These are phyloP conservation scores for Gallirallus australis DNA, from an alignment of 2,797 vertebrate genomes.

Conservation along the genomic window DNA sequence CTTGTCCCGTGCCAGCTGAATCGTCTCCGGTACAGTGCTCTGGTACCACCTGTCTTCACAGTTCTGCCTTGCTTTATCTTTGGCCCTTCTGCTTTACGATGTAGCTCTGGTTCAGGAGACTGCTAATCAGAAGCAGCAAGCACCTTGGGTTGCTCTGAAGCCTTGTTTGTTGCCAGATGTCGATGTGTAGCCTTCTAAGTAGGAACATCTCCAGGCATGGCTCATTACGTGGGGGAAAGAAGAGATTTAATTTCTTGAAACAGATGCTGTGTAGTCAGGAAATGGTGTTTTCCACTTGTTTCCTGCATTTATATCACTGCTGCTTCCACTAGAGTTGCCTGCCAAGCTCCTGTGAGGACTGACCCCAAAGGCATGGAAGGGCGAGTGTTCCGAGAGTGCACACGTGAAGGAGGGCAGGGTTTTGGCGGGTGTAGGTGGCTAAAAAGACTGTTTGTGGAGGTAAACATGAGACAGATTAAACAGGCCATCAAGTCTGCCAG, in stretches of 20 bases:
- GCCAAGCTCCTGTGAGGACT: background rate
- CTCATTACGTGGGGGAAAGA: background rate
- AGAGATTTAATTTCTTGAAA: background rate
- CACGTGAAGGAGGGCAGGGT: background rate
- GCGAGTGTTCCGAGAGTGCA: background rate
- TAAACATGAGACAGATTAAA: background rate
- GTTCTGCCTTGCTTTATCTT: background rate
- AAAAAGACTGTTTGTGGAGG: background rate
- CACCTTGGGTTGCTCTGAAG: background rate
- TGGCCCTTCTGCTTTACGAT: background rate
- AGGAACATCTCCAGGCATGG: background rate
- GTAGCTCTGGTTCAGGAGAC: background rate
- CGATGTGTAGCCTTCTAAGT: background rate
- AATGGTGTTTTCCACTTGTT: background rate
- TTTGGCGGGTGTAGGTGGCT: background rate
- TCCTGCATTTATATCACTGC: background rate
- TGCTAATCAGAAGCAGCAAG: background rate
- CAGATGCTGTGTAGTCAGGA: background rate
- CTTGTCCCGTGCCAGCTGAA: rapidly evolving
- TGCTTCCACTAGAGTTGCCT: background rate
- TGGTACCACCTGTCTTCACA: background rate
- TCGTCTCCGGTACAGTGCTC: background rate
- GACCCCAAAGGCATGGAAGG: background rate
- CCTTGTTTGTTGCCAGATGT: background rate
- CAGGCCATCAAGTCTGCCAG: background rate